phyloP scores from a whole-genome alignment of 2,888 invertebrate genomes.

The Cheilosia grossa region DNA sequence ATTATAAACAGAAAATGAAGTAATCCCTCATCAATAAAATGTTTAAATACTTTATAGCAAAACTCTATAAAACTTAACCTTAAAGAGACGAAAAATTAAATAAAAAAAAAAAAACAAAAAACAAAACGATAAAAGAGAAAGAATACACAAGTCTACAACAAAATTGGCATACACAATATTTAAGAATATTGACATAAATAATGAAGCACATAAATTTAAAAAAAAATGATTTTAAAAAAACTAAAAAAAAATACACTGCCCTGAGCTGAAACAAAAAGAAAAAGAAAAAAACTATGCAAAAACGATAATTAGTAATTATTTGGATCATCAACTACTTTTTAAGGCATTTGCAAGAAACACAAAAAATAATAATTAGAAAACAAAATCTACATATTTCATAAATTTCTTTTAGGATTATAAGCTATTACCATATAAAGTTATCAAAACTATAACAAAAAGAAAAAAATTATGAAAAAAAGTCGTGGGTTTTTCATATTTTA shows the following conservation, averaged over 20 bases:
- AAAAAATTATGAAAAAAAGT: constrained; percentile 55
- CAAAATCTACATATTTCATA: constrained; percentile 41
- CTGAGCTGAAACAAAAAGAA: constrained; percentile 44
- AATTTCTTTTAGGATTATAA: constrained; percentile 72
- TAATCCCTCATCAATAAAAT: constrained; percentile 53
- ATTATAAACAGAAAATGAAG: constrained; percentile 36
- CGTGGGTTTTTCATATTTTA: constrained; percentile 71
- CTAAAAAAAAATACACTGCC: constrained; percentile 61
- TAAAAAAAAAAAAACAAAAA: constrained; percentile 5
- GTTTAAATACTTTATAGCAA: neutral
- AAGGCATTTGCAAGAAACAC: constrained; percentile 46
- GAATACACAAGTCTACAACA: constrained; percentile 27
- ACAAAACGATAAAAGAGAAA: constrained; percentile 20
- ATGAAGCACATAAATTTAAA: constrained; percentile 35
- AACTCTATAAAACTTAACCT: neutral
- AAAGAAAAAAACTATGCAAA: constrained; percentile 28
- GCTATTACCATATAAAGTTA: constrained; percentile 65
- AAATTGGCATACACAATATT: constrained; percentile 45
- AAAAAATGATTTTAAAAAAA: constrained; percentile 6
- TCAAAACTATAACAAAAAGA: constrained; percentile 34
- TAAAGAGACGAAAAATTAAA: neutral
- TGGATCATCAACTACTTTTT: constrained; percentile 57
- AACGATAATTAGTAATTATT: constrained; percentile 58
- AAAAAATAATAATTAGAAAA: constrained; percentile 1
- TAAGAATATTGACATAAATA: constrained; percentile 17